A percentile compares a stretch with the other conserved stretches of the same genome.
phyloP scores from a whole-genome alignment of 2,113 vertebrate species.

The Pteronura brasiliensis region DNA sequence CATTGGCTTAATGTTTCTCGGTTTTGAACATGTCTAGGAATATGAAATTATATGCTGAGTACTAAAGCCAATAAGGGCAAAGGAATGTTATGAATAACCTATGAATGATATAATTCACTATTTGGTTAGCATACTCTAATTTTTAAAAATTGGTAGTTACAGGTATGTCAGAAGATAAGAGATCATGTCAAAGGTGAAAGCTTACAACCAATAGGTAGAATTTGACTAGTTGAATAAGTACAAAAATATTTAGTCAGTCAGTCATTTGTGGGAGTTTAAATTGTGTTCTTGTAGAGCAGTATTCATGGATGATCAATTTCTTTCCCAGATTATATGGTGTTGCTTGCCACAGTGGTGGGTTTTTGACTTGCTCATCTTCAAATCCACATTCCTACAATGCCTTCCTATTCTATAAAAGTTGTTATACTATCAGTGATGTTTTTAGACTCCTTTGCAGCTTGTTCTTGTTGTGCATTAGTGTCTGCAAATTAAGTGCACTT shows the following conservation, averaged over 20 bases:
- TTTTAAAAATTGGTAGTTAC: not conserved
- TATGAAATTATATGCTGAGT: not conserved
- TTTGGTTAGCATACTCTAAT: not conserved
- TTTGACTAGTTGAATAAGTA: not conserved
- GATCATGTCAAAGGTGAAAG: not conserved
- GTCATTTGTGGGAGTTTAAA: not conserved
- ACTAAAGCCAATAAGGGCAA: not conserved
- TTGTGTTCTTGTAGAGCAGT: not conserved
- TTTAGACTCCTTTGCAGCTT: not conserved
- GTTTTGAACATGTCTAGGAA: not conserved
- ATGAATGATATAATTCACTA: not conserved
- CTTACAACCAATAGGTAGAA: not conserved
- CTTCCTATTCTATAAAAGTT: not conserved
- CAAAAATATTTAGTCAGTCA: not conserved
- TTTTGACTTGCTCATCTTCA: not conserved
- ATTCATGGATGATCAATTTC: not conserved
- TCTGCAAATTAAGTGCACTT: not conserved
- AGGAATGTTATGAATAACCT: not conserved
- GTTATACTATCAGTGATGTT: not conserved
- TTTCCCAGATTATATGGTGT: not conserved
- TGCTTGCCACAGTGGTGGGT: not conserved
- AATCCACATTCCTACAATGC: not conserved
- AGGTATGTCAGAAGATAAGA: not conserved
- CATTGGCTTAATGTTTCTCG: not conserved
- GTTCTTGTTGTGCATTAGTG: not conserved